A percentile compares a stretch with the other conserved stretches of the same genome.
Evolutionary conservation across 2,888 invertebrate genomes (phyloP).

Genomic region (Stenotaenia linearis): DNA sequence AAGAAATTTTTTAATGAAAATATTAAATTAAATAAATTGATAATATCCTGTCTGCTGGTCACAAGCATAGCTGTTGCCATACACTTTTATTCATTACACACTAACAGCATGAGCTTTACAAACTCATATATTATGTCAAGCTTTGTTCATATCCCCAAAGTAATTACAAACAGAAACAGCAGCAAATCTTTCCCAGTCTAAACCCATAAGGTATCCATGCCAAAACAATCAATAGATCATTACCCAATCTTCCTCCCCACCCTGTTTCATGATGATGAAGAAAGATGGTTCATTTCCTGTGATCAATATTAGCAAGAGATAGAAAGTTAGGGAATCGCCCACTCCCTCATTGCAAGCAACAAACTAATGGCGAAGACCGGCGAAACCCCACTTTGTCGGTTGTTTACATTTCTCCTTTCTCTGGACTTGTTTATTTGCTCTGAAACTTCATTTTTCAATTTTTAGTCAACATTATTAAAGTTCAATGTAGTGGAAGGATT

Average conservation of each 20-base stretch:
- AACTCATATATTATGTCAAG: too few relatives aligned
- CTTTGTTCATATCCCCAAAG: too few relatives aligned
- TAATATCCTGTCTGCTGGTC: too few relatives aligned
- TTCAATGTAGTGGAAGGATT: not conserved
- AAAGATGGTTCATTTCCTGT: slow-evolving; percentile 14
- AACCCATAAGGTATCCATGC: not conserved
- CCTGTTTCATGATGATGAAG: not conserved
- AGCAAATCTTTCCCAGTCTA: too few relatives aligned
- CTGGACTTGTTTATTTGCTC: not conserved
- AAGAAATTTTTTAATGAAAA: too few relatives aligned
- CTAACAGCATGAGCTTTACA: too few relatives aligned
- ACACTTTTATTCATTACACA: too few relatives aligned
- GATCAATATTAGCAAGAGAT: not conserved
- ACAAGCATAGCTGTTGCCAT: too few relatives aligned
- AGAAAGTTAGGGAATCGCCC: not conserved
- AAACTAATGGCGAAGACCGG: not conserved
- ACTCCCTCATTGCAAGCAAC: not conserved
- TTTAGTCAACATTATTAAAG: not conserved
- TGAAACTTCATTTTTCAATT: not conserved
- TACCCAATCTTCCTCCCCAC: not conserved
- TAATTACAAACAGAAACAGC: too few relatives aligned
- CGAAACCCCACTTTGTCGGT: not conserved
- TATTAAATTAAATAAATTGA: too few relatives aligned
- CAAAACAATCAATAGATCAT: not conserved
- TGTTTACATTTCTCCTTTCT: not conserved